Percentiles rank a stretch among this genome's conserved stretches.
Evolutionary conservation across 2,888 invertebrate genomes (phyloP).

Genomic region (Acleris cristana): DNA sequence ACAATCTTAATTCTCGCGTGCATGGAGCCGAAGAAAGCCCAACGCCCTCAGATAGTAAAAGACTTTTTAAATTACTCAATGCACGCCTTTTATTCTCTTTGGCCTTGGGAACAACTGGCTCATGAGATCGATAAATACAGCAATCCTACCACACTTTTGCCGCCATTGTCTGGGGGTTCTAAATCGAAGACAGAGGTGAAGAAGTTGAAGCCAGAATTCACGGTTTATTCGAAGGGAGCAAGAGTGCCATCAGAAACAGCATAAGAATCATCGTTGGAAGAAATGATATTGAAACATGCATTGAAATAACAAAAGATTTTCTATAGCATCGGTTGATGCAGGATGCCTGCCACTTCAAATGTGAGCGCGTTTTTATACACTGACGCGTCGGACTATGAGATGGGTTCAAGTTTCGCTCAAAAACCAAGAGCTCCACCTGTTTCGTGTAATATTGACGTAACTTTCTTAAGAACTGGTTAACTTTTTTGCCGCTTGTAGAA

Average conservation of each 20-base stretch:
- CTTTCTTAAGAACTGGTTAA: too few species aligned
- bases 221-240: constrained; percentile 25
- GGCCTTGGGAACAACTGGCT: constrained; percentile 76
- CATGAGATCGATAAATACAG: constrained; percentile 64
- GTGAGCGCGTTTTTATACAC: too few species aligned
- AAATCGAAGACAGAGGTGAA: constrained; percentile 68
- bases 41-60: constrained; percentile 65
- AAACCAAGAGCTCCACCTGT: too few species aligned
- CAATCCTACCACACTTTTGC: constrained; percentile 55
- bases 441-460: too few species aligned
- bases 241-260: background rate
- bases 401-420: too few species aligned
- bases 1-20: constrained; percentile 57
- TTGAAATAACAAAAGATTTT: too few species aligned
- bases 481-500: too few species aligned
- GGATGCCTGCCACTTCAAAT: too few species aligned
- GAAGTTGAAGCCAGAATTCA: constrained; percentile 69
- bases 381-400: too few species aligned
- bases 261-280: constrained; percentile 51
- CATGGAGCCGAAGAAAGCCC: constrained; percentile 53
- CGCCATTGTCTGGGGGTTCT: constrained; percentile 52
- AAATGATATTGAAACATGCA: constrained; percentile 44
- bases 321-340: too few species aligned
- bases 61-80: constrained; percentile 62
- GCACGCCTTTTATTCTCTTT: constrained; percentile 68